Base-by-base conservation (phyloP, 2,113 vertebrate genomes). In the Calcarius ornatus region DNA sequence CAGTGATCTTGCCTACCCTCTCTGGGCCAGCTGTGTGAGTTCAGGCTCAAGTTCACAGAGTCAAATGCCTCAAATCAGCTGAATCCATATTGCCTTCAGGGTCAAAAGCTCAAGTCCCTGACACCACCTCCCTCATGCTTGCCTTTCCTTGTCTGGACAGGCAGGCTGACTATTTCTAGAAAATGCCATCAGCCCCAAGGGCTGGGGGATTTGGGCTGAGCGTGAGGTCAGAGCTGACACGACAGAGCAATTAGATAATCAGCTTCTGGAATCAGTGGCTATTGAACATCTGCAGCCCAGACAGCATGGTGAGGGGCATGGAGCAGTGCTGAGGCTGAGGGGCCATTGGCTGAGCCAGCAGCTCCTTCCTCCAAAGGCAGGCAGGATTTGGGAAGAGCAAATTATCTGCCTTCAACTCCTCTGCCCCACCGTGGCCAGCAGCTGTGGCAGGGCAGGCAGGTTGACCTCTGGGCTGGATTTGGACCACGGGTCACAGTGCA, bases 181-280 rank as follows among this genome's bases (percentile, higher is more conserved):
- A 56, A 53, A 45, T 30, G 20, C 42, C 53, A 86, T 48, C 72
- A 63, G 5, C 77, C 43, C 30, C 23, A 51, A 35, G 60, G 56
- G 38, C 47, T 2, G 3, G 48, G 65, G 61, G 43, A 54, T 92
- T 54, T 75, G 73, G 69, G 69, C 27, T 1, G 40, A 84, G 81
- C 0, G 0, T 8, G 43, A 89, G 84, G 77, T 86, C 77, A 95
- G 75, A 92, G 51, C 56, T 0, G 1, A 84, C 64, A 35, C 13
- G 64, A 59, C 27, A 73, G 56, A 84, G 28, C 84, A 88, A 88
- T 88, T 81, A 90, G 69, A 65, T 78, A 92, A 93, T 86, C 76
- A 93, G 76, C 80, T 91, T 92, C 76, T 84, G 80, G 72, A 93
- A 94, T 84, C 80, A 89, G 88, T 56, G 65, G 28, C 89, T 84